phyloP scores from a whole-genome alignment of 2,113 vertebrate genomes.

The Lamprologus tigripictilis region DNA sequence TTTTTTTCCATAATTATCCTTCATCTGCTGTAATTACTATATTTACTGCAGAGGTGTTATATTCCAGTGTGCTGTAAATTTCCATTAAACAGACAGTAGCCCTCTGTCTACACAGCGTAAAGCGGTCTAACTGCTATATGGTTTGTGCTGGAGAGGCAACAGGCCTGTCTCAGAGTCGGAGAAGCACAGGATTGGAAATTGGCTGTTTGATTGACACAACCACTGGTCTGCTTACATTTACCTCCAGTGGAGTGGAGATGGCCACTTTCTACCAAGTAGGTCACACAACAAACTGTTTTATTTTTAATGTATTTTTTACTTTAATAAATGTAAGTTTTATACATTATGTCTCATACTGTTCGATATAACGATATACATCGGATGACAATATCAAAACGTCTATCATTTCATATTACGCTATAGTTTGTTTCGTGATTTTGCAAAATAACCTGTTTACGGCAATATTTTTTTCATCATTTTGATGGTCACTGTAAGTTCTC shows the following conservation, averaged over 20 bases:
- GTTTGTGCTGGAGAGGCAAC: constrained; percentile 90
- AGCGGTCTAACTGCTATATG: constrained; percentile 92
- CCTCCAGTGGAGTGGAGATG: constrained; percentile 87
- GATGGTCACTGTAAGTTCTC: not conserved
- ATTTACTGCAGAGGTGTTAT: not conserved
- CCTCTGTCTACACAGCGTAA: constrained; percentile 72
- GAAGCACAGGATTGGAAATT: constrained; percentile 84
- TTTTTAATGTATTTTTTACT: not conserved
- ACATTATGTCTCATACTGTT: not conserved
- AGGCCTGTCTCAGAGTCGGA: constrained; percentile 83
- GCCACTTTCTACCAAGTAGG: constrained; percentile 84
- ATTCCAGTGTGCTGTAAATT: not conserved
- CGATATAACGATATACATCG: not conserved
- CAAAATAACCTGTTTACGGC: not conserved
- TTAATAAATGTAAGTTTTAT: not conserved
- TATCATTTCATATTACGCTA: not conserved
- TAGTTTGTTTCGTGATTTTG: not conserved
- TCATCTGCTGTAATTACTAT: not conserved
- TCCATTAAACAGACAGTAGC: not conserved
- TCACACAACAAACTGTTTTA: not conserved
- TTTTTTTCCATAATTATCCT: not conserved
- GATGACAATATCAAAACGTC: not conserved
- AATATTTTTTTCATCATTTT: not conserved
- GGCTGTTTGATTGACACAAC: constrained; percentile 86
- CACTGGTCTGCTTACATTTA: constrained; percentile 88